Evolutionary conservation across 1,140 invertebrate genomes (phyloP), one percentile per base, ranked within the genome.

Genomic region (Drosophila pruinosa): DNA sequence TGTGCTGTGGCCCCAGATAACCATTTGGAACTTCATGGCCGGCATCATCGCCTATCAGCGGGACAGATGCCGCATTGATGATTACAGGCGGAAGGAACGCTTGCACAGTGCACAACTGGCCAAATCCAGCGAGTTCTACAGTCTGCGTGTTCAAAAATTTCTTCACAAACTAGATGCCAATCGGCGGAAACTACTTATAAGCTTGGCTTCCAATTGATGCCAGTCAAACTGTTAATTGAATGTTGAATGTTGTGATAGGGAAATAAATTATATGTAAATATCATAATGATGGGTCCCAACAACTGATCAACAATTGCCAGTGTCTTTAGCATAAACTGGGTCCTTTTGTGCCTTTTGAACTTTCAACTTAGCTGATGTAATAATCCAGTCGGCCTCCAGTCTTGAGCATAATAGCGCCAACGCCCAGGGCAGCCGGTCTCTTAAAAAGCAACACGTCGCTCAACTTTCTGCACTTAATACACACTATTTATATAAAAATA

Each of bases 1-100:
- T 75, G 95, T 97, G 1, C 92, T 99, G 14, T 99, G 98, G 98
- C 98, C 98, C 14, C 97, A 99, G 89, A 98, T 99, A 83, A 95
- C 93, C 43, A 93, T 98, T 39, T 99, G 97, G 97, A 95, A 98
- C 92, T 93, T 99, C 21, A 92, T 98, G 73, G 93, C 92, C 15
- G 96, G 95, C 12, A 94, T 99, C 48, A 95, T 99, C 80, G 94
- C 96, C 81, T 99, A 97, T 91, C 98, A 99, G 92, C 64, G 77
- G 2, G 82, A 83, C 26, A 62, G 70, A 8, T 67, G 58, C 12
- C 69, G 68, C 7, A 48, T 90, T 12, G 69, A 79, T 4, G 38
- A 64, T 0, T 85, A 50, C 15, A 69, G 57, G 21, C 21, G 54
- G 2, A 15, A 28, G 26, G 69, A 85, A 21, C 71, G 77, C 2